These are phyloP conservation scores for Styela clava DNA, from an alignment of 23 tunicate species.

Conservation along the genomic window DNA sequence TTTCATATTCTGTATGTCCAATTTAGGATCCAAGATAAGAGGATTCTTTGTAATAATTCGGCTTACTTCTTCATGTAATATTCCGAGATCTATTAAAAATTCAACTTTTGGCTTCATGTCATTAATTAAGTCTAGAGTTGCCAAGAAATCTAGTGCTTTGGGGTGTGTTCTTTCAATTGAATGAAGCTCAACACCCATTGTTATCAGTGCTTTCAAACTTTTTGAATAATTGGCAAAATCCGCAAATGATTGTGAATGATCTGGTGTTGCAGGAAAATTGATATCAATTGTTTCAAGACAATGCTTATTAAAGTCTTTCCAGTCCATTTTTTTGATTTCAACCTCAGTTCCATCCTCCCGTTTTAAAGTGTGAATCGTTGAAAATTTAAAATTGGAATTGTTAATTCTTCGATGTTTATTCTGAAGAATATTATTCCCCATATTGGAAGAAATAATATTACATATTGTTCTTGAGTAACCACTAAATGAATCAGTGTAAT, in stretches of 20 bases:
- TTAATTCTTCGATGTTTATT: too few relatives aligned
- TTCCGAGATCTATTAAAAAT: slow-evolving; percentile 36
- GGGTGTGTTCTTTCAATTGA: slow-evolving; percentile 39
- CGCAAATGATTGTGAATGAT: slow-evolving; percentile 36
- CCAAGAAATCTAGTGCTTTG: slow-evolving; percentile 36
- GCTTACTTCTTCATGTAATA: slow-evolving; percentile 52
- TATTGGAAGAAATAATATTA: too few relatives aligned
- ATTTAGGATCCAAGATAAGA: slow-evolving; percentile 43
- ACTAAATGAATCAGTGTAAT: too few relatives aligned
- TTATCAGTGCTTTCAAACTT: slow-evolving; percentile 45
- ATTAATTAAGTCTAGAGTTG: slow-evolving; percentile 41
- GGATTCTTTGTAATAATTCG: slow-evolving; percentile 56
- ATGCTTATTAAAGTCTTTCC: slow-evolving; percentile 27
- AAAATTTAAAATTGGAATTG: too few relatives aligned
- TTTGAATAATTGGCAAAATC: slow-evolving; percentile 46
- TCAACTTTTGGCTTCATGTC: slow-evolving; percentile 62
- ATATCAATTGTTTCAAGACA: slow-evolving; percentile 9
- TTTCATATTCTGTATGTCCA: slow-evolving; percentile 29
- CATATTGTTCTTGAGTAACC: too few relatives aligned
- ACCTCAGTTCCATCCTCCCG: background rate
- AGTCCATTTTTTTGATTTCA: background rate
- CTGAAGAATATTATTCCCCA: too few relatives aligned
- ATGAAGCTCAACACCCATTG: slow-evolving; percentile 58
- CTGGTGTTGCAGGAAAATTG: slow-evolving; percentile 13
- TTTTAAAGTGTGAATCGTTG: too few relatives aligned